Evolutionary conservation across 2,113 vertebrate genomes (phyloP).

Genomic region (Paracanthobrama guichenoti): DNA sequence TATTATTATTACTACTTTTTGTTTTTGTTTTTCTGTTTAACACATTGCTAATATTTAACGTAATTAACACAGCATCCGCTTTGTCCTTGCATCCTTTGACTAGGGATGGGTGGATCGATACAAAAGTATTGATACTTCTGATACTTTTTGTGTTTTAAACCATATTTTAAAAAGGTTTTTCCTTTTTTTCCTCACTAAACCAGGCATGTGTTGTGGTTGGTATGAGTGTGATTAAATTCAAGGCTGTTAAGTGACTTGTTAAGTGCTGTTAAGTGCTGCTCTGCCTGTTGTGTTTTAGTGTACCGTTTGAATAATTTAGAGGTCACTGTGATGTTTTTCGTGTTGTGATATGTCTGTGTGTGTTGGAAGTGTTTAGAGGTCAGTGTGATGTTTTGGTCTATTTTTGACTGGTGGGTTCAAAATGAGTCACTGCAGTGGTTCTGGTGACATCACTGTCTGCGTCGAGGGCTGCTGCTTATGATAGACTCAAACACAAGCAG

Average conservation of each 20-base stretch:
- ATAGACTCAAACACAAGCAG: constrained; percentile 44
- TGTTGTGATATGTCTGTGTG: constrained; percentile 24
- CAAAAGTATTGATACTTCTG: too few relatives aligned
- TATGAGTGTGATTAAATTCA: background rate
- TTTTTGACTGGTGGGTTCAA: constrained; percentile 50
- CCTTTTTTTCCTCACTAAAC: background rate
- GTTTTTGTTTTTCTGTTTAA: too few relatives aligned
- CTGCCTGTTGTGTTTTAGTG: background rate
- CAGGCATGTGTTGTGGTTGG: background rate
- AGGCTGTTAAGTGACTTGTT: background rate
- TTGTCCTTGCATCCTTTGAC: too few relatives aligned
- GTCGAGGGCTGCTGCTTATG: constrained; percentile 40
- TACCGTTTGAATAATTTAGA: constrained; percentile 31
- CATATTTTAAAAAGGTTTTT: background rate
- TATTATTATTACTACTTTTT: too few relatives aligned
- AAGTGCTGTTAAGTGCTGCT: too few relatives aligned
- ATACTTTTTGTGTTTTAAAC: background rate
- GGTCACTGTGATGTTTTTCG: constrained; percentile 24
- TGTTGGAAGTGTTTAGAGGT: constrained; percentile 50
- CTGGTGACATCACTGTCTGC: constrained; percentile 58
- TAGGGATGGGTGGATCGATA: too few relatives aligned
- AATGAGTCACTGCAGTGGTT: constrained; percentile 63
- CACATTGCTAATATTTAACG: too few relatives aligned
- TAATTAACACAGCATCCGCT: too few relatives aligned
- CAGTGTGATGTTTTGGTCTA: constrained; percentile 52